These are phyloP conservation scores for Luperina testacea DNA, from an alignment of 2,888 invertebrate genomes.

Conservation along the genomic window DNA sequence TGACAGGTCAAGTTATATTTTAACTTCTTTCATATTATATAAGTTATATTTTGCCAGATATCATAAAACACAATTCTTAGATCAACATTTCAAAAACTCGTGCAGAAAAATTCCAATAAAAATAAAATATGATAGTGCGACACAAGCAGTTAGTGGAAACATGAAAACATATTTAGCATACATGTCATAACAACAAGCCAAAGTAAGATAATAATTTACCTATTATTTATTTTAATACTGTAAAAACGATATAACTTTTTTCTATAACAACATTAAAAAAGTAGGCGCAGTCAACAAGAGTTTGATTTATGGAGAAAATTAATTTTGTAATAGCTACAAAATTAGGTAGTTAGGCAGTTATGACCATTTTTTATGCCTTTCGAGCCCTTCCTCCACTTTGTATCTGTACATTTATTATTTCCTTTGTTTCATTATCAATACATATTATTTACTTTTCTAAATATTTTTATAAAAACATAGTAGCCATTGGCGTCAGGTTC, in stretches of 20 bases:
- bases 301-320: neutral
- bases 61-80: constrained; percentile 12
- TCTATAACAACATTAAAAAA: neutral
- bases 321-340: too few relatives aligned
- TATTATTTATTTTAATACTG: neutral
- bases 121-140: constrained; percentile 67
- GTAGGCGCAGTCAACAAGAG: too few relatives aligned
- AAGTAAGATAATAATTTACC: neutral
- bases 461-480: too few relatives aligned
- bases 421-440: too few relatives aligned
- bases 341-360: too few relatives aligned
- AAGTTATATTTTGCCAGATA: neutral
- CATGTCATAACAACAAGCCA: constrained; percentile 8
- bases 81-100: constrained; percentile 3
- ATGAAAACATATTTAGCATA: constrained; percentile 60
- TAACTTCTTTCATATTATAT: constrained; percentile 14
- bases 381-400: too few relatives aligned
- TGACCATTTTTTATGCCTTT: too few relatives aligned
- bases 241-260: neutral
- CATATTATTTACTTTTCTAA: too few relatives aligned
- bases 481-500: neutral
- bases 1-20: neutral
- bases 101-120: constrained; percentile 47
- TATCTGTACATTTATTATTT: too few relatives aligned
- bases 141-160: constrained; percentile 50